A percentile compares a stretch with the other conserved stretches of the same genome.
phyloP scores from a whole-genome alignment of 2,888 invertebrate species.

The Trissoscelio sp. region DNA sequence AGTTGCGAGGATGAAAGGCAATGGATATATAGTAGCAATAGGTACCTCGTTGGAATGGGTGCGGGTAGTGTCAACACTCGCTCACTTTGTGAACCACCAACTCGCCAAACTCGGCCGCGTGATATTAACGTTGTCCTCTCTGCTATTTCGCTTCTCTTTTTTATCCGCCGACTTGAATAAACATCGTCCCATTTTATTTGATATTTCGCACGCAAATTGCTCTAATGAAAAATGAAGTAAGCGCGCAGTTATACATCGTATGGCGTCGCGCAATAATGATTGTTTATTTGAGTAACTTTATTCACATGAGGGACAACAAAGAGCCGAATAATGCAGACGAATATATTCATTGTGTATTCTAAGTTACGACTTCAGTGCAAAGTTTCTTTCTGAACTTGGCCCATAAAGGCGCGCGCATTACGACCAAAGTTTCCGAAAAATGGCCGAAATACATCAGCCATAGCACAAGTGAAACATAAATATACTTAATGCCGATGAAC shows the following conservation, averaged over 20 bases:
- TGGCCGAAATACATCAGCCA: constrained; percentile 47
- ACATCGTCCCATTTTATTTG: constrained; percentile 80
- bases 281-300: constrained; percentile 52
- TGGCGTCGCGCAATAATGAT: constrained; percentile 34
- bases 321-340: constrained; percentile 52
- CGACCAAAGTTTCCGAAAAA: constrained; percentile 60
- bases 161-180: constrained; percentile 77
- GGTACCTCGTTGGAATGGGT: constrained; percentile 74
- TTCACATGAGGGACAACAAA: constrained; percentile 42
- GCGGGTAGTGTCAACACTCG: constrained; percentile 82
- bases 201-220: constrained; percentile 80
- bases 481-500: constrained; percentile 48
- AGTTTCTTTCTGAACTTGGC: constrained; percentile 64
- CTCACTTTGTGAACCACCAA: constrained; percentile 82
- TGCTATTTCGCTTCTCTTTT: constrained; percentile 59
- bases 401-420: constrained; percentile 53
- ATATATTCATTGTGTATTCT: constrained; percentile 63
- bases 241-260: constrained; percentile 62
- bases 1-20: constrained; percentile 70
- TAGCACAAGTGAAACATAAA: constrained; percentile 39
- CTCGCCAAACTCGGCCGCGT: constrained; percentile 79
- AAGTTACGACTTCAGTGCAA: constrained; percentile 58
- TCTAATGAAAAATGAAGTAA: constrained; percentile 77
- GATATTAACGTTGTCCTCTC: constrained; percentile 81
- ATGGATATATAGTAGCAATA: constrained; percentile 61